Evolutionary conservation across 2,797 vertebrate genomes (phyloP), one percentile per base, ranked within the genome.

Genomic region (Sebastes diploproa): DNA sequence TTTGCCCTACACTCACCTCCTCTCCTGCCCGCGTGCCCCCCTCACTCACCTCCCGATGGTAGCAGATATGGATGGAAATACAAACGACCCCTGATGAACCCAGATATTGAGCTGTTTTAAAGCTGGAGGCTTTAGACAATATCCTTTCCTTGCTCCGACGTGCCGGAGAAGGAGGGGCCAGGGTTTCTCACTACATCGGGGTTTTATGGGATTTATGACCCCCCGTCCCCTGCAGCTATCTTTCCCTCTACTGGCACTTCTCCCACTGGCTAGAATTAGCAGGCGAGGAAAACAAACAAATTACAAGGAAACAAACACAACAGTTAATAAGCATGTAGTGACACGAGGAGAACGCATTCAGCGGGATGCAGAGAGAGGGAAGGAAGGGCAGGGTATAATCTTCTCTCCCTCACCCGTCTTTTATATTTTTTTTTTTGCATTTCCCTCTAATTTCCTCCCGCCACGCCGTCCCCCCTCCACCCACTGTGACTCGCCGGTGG

Each of bases 21-120:
- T 85, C 81, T 68, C 78, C 83, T 71, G 77, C 75, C 64, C 78
- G 69, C 80, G 77, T 84, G 79, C 78, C 81, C 88, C 80, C 75
- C 80, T 82, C 72, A 68, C 87, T 92, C 87, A 83, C 89, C 89
- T 81, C 86, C 81, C 75, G 91, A 95, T 91, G 88, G 80, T 82
- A 85, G 90, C 91, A 94, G 92, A 93, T 95, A 95, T 94, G 90
- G 94, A 95, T 95, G 92, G 91, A 94, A 94, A 94, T 95, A 94
- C 90, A 92, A 92, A 94, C 83, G 92, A 94, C 93, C 95, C 84
- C 83, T 56, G 88, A 86, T 92, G 89, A 94, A 94, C 92, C 90
- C 82, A 89, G 92, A 92, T 96, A 95, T 94, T 88, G 91, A 95
- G 93, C 91, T 80, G 90, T 91, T 94, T 92, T 86, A 93, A 93